phyloP scores from a whole-genome alignment of 1,140 invertebrate species.

The Papilio xuthus region DNA sequence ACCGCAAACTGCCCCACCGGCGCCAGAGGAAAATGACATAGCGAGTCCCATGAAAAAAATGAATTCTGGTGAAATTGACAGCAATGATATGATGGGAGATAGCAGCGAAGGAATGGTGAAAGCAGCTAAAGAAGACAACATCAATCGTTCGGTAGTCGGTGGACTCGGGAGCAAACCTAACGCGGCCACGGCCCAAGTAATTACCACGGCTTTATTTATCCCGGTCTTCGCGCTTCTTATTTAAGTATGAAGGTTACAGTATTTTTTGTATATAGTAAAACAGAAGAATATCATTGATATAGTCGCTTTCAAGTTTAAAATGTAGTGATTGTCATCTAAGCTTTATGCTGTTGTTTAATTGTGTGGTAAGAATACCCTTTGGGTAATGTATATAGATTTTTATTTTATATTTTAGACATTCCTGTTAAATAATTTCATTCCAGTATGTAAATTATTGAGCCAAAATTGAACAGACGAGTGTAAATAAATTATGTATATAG shows the following conservation, averaged over 20 bases:
- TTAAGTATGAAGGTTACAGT: slow-evolving; percentile 53
- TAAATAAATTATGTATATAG: slow-evolving; percentile 79
- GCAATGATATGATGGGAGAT: slow-evolving; percentile 67
- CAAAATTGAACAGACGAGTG: slow-evolving; percentile 68
- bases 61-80: slow-evolving; percentile 62
- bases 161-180: slow-evolving; percentile 68
- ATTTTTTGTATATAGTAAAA: slow-evolving; percentile 69
- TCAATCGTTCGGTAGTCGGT: slow-evolving; percentile 67
- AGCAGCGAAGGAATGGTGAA: slow-evolving; percentile 67
- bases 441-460: slow-evolving; percentile 70
- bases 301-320: slow-evolving; percentile 64
- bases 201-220: slow-evolving; percentile 54
- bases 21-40: slow-evolving; percentile 71
- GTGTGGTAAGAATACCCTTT: slow-evolving; percentile 46
- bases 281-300: slow-evolving; percentile 58
- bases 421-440: slow-evolving; percentile 77
- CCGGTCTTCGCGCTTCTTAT: slow-evolving; percentile 64
- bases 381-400: slow-evolving; percentile 66
- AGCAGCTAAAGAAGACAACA: slow-evolving; percentile 69
- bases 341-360: slow-evolving; percentile 70
- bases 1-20: slow-evolving; percentile 73
- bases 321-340: slow-evolving; percentile 59
- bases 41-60: slow-evolving; percentile 58
- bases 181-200: slow-evolving; percentile 47
- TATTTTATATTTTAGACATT: slow-evolving; percentile 71